These are phyloP conservation scores for Ceryle rudis DNA, from an alignment of 2,797 vertebrate species.

Conservation along the genomic window DNA sequence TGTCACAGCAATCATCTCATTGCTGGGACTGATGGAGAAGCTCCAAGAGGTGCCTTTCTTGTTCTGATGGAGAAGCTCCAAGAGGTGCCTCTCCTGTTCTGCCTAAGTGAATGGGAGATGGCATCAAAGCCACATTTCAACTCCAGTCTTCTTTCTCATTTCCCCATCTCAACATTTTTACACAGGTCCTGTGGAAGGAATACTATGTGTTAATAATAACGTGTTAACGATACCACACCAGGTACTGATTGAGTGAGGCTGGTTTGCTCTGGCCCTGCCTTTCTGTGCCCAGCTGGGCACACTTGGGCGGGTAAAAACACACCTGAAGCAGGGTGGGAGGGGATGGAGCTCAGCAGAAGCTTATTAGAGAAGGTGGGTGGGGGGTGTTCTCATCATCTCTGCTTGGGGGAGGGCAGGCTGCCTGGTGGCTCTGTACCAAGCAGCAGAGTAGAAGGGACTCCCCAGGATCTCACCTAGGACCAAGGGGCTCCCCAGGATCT, in stretches of 20 bases:
- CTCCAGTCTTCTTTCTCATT: background rate
- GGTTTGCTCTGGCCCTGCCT: background rate
- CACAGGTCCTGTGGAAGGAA: rapidly evolving
- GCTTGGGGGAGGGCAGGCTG: rapidly evolving
- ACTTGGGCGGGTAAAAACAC: rapidly evolving
- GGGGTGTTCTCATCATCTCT: rapidly evolving
- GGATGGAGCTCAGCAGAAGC: background rate
- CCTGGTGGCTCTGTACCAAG: rapidly evolving
- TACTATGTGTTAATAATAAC: rapidly evolving
- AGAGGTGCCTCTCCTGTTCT: background rate
- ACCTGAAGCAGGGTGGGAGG: background rate
- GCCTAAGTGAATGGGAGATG: background rate
- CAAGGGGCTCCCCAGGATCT: rapidly evolving
- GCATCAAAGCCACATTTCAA: rapidly evolving
- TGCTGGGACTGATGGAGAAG: background rate
- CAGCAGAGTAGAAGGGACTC: rapidly evolving
- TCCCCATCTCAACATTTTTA: background rate
- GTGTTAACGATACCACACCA: rapidly evolving
- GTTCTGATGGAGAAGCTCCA: background rate
- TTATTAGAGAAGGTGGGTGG: background rate
- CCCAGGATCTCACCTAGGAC: too few relatives aligned
- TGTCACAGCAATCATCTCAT: background rate
- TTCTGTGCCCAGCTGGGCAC: rapidly evolving
- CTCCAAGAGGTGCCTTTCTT: background rate
- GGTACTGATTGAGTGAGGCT: background rate